phyloP scores from a whole-genome alignment of 2,113 vertebrate genomes.

The Marmota flaviventris region DNA sequence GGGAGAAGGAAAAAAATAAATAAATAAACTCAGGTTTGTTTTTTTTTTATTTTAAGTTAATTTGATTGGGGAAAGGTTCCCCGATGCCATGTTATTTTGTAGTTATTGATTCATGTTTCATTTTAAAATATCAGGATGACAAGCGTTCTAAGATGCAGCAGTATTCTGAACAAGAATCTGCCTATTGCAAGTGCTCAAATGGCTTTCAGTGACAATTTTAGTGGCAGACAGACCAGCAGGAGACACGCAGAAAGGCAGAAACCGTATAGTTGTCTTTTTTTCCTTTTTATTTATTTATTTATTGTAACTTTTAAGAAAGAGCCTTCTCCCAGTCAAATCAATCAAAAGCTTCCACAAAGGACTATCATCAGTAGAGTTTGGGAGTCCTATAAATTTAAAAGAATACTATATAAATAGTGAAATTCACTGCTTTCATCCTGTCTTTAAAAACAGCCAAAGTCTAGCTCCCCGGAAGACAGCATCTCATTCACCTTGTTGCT shows the following conservation, averaged over 20 bases:
- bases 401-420: neutral
- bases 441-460: neutral
- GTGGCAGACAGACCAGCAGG: neutral
- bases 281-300: neutral
- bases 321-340: neutral
- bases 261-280: neutral
- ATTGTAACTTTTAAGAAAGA: slow-evolving; percentile 43
- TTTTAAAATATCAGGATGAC: slow-evolving; percentile 14
- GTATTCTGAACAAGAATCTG: neutral
- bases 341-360: neutral
- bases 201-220: neutral
- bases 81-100: neutral
- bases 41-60: neutral
- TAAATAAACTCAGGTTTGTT: neutral
- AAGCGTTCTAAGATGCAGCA: neutral
- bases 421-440: neutral
- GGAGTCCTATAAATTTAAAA: neutral
- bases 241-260: slow-evolving; percentile 46
- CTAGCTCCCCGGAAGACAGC: slow-evolving; percentile 33
- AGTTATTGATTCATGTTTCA: neutral
- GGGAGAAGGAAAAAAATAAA: neutral
- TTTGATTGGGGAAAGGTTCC: neutral
- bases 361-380: neutral
- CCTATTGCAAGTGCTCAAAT: neutral
- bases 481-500: neutral